Conservation (phyloP, 2,888 invertebrate genomes). For the Neria commutata region DNA sequence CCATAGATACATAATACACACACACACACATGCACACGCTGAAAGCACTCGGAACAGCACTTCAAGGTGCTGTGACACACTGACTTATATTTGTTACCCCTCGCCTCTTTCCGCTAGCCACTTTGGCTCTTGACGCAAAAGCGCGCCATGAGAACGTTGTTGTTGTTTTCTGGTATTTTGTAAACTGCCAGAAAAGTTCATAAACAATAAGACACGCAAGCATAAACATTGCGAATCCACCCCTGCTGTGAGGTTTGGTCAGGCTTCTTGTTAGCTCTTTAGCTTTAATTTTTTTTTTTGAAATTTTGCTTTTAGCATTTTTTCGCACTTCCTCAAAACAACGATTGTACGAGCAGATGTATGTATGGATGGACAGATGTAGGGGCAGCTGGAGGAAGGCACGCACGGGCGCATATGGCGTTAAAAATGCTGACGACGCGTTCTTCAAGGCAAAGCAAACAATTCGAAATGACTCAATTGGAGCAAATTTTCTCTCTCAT, state of each 20-base stretch:
- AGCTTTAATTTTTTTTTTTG: conserved; percentile 16
- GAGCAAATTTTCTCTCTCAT: too few relatives aligned
- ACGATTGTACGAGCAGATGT: too few relatives aligned
- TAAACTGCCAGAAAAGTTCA: conserved; percentile 7
- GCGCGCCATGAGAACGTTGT: neutral
- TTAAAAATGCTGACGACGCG: too few relatives aligned
- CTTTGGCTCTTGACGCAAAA: too few relatives aligned
- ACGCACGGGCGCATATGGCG: too few relatives aligned
- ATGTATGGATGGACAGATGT: too few relatives aligned
- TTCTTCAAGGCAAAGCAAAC: too few relatives aligned
- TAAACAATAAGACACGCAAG: conserved; percentile 11
- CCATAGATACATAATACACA: neutral
- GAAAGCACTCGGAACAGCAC: neutral
- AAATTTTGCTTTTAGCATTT: neutral
- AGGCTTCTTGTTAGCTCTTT: conserved; percentile 19
- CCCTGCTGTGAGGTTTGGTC: conserved; percentile 15
- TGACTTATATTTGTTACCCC: neutral
- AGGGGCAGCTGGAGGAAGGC: too few relatives aligned
- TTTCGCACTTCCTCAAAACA: neutral
- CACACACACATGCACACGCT: too few relatives aligned
- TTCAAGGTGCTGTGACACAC: conserved; percentile 3
- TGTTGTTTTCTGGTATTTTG: neutral
- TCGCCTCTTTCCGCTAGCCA: too few relatives aligned
- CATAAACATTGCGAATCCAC: neutral
- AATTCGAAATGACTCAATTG: too few relatives aligned